Percentiles rank a stretch among this genome's conserved stretches.
phyloP scores from a whole-genome alignment of 2,113 vertebrate genomes.

The Xiphophorus hellerii region DNA sequence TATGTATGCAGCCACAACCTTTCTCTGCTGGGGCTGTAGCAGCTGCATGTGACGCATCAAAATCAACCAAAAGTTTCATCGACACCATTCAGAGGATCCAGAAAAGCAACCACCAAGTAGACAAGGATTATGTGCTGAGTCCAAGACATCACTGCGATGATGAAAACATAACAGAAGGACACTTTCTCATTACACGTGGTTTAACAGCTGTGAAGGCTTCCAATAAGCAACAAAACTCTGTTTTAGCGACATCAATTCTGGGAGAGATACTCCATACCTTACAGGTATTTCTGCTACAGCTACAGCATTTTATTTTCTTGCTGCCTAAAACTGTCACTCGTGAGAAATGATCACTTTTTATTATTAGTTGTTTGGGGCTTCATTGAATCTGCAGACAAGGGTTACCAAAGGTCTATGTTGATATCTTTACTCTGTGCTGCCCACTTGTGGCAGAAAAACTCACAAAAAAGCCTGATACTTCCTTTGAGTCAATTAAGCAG shows the following conservation, averaged over 20 bases:
- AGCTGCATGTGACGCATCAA: constrained; percentile 30
- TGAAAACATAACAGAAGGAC: constrained; percentile 56
- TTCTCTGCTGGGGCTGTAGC: constrained; percentile 40
- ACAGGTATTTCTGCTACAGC: constrained; percentile 51
- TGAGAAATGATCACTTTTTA: too few species aligned
- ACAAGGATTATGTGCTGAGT: constrained; percentile 21
- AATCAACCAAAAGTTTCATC: constrained; percentile 48
- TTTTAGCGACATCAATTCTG: constrained; percentile 51
- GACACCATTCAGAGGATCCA: constrained; percentile 20
- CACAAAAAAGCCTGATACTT: too few species aligned
- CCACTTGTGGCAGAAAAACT: too few species aligned
- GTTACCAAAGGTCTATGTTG: too few species aligned
- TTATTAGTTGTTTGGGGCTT: too few species aligned
- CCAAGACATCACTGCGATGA: constrained; percentile 70
- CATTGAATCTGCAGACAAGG: too few species aligned
- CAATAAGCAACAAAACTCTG: constrained; percentile 40
- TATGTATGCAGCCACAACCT: constrained; percentile 31
- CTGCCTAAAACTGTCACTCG: too few species aligned
- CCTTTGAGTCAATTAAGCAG: too few species aligned
- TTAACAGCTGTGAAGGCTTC: constrained; percentile 45
- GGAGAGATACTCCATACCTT: constrained; percentile 67
- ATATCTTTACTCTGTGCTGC: too few species aligned
- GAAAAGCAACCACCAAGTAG: constrained; percentile 29
- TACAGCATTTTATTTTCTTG: too few species aligned
- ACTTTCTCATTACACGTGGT: constrained; percentile 57